These are phyloP conservation scores for Brachionus sp. DNA, from an alignment of 1,140 invertebrate species.

Conservation along the genomic window DNA sequence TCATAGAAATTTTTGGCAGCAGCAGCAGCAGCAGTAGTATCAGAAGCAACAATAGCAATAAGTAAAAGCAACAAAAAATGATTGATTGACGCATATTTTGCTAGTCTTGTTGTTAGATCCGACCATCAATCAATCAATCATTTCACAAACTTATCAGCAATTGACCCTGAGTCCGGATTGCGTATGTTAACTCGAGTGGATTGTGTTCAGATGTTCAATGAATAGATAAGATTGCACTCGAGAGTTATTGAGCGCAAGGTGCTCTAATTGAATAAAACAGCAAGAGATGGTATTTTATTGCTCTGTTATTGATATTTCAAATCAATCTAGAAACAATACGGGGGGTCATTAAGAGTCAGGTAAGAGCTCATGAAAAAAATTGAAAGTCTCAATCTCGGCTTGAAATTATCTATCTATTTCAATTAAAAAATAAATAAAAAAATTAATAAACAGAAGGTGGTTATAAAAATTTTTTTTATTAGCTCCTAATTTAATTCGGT, in stretches of 20 bases:
- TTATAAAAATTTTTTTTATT: conserved; percentile 35
- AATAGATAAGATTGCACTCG: conserved; percentile 25
- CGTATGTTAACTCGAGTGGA: background rate
- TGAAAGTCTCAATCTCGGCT: background rate
- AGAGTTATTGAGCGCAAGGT: conserved; percentile 7
- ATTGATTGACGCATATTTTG: background rate
- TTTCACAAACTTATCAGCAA: conserved; percentile 21
- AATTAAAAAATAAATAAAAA: background rate
- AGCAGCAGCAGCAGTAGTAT: background rate
- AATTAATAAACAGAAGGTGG: conserved; percentile 41
- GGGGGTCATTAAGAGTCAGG: conserved; percentile 31
- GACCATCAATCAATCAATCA: conserved; percentile 23
- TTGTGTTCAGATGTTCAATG: conserved; percentile 10
- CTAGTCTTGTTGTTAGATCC: background rate
- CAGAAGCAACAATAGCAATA: background rate
- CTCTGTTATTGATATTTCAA: background rate
- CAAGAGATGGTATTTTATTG: background rate
- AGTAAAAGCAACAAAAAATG: background rate
- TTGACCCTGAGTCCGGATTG: background rate
- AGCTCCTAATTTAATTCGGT: conserved; percentile 11
- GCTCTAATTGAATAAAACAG: conserved; percentile 36
- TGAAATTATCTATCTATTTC: conserved; percentile 20
- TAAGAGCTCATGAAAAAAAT: background rate
- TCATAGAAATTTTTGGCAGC: background rate
- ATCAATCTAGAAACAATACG: background rate